phyloP scores from a whole-genome alignment of 1,140 invertebrate species.

The Paracyclopina nana region DNA sequence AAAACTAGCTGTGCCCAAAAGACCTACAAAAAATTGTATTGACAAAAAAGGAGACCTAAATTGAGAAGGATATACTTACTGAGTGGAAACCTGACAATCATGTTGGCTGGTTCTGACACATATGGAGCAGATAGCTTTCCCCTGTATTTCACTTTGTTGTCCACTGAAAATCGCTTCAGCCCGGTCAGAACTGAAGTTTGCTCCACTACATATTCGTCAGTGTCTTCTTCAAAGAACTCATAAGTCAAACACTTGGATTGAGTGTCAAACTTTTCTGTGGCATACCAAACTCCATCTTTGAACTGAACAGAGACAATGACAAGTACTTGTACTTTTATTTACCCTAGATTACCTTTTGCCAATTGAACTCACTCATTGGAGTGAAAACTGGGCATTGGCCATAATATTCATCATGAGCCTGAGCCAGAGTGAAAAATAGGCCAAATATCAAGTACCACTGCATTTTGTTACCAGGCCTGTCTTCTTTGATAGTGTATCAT shows the following conservation, averaged over 20 bases:
- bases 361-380: not conserved
- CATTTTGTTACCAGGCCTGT: no score
- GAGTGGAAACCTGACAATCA: conserved; percentile 13
- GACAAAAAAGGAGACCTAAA: not conserved
- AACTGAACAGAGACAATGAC: not conserved
- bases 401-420: not conserved
- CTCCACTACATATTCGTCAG: not conserved
- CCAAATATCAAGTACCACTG: no score
- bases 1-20: conserved; percentile 3
- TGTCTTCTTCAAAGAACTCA: not conserved
- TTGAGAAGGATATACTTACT: not conserved
- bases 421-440: no score
- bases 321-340: not conserved
- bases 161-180: not conserved
- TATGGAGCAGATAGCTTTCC: conserved; percentile 1
- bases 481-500: no score
- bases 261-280: not conserved
- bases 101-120: not conserved
- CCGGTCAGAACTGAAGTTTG: conserved; percentile 1
- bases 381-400: not conserved
- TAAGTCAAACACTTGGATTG: conserved; percentile 1
- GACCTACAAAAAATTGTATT: not conserved
- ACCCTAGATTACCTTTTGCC: not conserved
- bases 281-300: conserved; percentile 2
- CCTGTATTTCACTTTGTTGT: conserved; percentile 4